phyloP scores from a whole-genome alignment of 2,797 vertebrate species.

The Botia kubotai region DNA sequence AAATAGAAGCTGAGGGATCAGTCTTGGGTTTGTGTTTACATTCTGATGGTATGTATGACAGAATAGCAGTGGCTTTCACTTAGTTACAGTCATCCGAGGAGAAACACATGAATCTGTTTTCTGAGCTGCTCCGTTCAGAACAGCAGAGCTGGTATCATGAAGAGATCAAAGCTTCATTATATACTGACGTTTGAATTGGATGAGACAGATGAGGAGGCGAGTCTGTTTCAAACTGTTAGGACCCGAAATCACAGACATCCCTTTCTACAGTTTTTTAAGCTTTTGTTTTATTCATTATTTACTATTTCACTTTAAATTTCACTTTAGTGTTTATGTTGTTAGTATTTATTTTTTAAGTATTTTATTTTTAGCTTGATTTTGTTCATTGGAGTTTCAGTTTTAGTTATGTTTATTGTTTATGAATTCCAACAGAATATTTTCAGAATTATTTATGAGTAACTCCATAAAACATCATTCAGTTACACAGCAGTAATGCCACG shows the following conservation, averaged over 20 bases:
- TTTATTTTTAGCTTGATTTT: no score
- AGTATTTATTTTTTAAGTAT: no score
- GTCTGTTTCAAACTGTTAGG: no score
- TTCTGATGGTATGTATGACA: neutral
- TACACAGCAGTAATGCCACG: conserved; percentile 55
- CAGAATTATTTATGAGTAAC: no score
- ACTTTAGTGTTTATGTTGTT: no score
- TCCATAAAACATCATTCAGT: conserved; percentile 47
- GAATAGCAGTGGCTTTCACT: neutral
- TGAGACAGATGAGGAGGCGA: neutral
- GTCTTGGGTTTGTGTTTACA: conserved; percentile 20
- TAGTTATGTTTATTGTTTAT: no score
- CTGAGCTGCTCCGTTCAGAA: conserved; percentile 1
- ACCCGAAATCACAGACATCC: no score
- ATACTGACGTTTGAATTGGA: conserved; percentile 1
- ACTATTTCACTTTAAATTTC: no score
- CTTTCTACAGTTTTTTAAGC: no score
- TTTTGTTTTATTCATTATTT: no score
- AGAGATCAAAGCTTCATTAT: conserved; percentile 5
- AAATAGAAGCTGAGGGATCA: neutral
- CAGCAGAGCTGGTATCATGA: neutral
- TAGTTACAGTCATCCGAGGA: neutral
- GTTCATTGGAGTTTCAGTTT: no score
- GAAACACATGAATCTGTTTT: conserved; percentile 10
- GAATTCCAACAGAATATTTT: no score